Base-by-base conservation (phyloP, 92 coral and sea anemone genomes). In the Zoanthus gigantus region DNA sequence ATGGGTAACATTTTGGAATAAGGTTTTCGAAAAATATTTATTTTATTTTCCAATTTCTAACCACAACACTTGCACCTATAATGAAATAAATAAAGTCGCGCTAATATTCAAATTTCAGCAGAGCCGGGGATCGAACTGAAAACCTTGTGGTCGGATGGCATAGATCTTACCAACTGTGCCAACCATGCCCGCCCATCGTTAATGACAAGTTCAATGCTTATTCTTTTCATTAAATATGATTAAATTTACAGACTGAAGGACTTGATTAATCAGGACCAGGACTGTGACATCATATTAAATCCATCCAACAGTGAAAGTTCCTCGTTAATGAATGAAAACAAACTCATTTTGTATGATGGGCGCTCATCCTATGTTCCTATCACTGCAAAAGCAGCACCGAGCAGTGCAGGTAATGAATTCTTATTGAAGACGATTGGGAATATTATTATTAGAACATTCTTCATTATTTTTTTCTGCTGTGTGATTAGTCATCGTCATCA, bases 171-270 rank as follows among this genome's bases (percentile, higher is more conserved):
- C 42, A 37, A 37, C 2, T 37, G 2, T 1, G 4, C 42, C 42
- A 37, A 37, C 42, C 42, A 37, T 1, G 2, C 42, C 2, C 42
- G 4, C 3, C 2, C 0, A 66, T 23, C 31, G n/a, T 30, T 23
- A 23, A 5, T 67, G 58, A 45, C n/a, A 12, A 3, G 0, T 30
- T 71, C 32, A 71, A 12, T 42, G 0, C 10, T 45, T 72, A 15
- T 34, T 14, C 31, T 67, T 29, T 34, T 81, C 44, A 46, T 14
- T 34, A 3, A 8, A 13, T 6, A n/a, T 54, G 45, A 12, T 47
- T 17, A 4, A 11, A 50, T 71, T 83, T 34, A 1, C 72, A 94
- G 97, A 80, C 88, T 94, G 28, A 92, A 78, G 77, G 94, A 88
- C 52, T 90, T 90, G 9, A 78, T 92, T 48, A 94, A 93, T 16